Evolutionary conservation across 2,888 invertebrate species (phyloP), one percentile per base, ranked within the genome.

Genomic region (Alcis repandata): DNA sequence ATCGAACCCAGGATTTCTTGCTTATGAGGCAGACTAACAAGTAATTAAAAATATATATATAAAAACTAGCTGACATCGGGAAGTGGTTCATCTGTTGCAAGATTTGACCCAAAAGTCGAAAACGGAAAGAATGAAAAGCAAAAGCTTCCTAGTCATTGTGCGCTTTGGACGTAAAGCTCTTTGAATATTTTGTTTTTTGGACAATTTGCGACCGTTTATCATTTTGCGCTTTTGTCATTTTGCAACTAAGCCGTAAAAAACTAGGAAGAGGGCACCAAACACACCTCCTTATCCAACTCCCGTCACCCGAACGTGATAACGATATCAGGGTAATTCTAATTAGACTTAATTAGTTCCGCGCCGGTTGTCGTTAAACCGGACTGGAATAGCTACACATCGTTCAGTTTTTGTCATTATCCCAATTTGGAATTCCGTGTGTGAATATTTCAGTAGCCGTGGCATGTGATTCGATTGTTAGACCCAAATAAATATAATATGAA

Each of bases 301-400:
- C 22, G 46, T 6, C n/a, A 22, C 54, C 60, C 45, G 56, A 63
- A 60, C 33, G 40, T 32, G 43, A 32, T 20, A 38, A 13, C 59
- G 68, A 57, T 41, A 59, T 63, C 59, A 54, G 43, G 27, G 54
- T 40, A 60, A 49, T 32, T n/a, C 17, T 11, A 63, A 63, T 69
- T 63, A 43, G 53, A 58, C 7, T 67, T 17, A 59, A 68, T 68
- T 71, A 59, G 59, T 57, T 63, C 45, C 68, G 65, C 64, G 63
- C 41, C 43, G 19, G 48, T 15, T 43, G 59, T 45, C 56, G 63
- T 64, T 59, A 66, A 43, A 27, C 32, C 32, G 59, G 27, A 48
- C 54, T 11, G 36, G 56, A 59, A 64, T 63, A 63, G 19, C 32
- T 32, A 27, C n/a, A 36, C n/a, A 57, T 48, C 13, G 36, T 9